A percentile compares a stretch with the other conserved stretches of the same genome.
phyloP scores from a whole-genome alignment of 2,888 invertebrate genomes.

The Hartigia nigra region DNA sequence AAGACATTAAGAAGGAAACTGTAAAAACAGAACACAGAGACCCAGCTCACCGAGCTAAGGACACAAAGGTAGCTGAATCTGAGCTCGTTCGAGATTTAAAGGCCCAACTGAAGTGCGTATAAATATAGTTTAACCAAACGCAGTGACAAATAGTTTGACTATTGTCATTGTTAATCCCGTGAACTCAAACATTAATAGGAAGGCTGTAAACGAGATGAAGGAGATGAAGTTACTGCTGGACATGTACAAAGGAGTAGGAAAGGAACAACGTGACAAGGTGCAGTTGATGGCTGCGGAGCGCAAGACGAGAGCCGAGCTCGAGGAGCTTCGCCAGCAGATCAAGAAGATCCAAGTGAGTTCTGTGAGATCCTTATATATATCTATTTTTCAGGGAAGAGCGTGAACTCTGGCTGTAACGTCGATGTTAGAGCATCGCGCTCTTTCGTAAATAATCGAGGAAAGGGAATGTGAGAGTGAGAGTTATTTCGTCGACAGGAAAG shows the following conservation, averaged over 20 bases:
- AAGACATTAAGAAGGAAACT: conserved; percentile 69
- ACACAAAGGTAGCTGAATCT: conserved; percentile 75
- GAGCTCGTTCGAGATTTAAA: conserved; percentile 89
- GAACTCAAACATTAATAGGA: conserved; percentile 69
- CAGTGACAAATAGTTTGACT: background rate
- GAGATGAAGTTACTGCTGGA: conserved; percentile 94
- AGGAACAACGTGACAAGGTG: conserved; percentile 96
- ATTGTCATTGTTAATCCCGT: background rate
- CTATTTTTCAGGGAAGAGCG: background rate
- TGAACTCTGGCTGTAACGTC: background rate
- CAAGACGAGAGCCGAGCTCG: conserved; percentile 89
- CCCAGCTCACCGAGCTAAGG: conserved; percentile 71
- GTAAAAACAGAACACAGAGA: conserved; percentile 69
- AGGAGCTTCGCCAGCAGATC: conserved; percentile 86
- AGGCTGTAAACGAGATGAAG: conserved; percentile 92
- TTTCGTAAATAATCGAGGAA: conserved; percentile 65
- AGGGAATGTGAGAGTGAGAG: conserved; percentile 81
- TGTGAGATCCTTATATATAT: background rate
- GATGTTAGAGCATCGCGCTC: background rate
- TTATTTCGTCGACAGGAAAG: conserved; percentile 73
- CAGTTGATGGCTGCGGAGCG: conserved; percentile 96
- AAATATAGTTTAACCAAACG: background rate
- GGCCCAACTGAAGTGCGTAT: conserved; percentile 87
- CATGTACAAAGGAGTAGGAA: conserved; percentile 97
- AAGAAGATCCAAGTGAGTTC: conserved; percentile 81